These are phyloP conservation scores for Argopecten irradians DNA, from an alignment of 1,140 invertebrate species.

Conservation along the genomic window DNA sequence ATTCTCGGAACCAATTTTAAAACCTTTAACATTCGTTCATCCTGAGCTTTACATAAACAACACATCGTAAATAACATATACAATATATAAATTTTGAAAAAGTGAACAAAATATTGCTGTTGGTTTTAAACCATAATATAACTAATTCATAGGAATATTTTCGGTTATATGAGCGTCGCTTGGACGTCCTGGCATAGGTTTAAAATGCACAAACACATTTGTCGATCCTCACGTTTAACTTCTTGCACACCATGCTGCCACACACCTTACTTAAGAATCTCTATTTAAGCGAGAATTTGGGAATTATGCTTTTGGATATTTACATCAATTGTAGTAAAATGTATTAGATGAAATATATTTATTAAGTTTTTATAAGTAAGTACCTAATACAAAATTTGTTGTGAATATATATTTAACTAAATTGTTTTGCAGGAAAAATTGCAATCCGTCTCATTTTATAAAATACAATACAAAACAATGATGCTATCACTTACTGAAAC, in stretches of 20 bases:
- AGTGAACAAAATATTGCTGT: conserved; percentile 15
- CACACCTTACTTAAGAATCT: no score
- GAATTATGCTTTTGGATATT: no score
- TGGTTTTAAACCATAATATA: background rate
- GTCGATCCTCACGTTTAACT: background rate
- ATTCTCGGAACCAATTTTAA: background rate
- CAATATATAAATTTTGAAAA: background rate
- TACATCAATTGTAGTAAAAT: no score
- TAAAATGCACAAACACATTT: background rate
- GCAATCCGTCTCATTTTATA: no score
- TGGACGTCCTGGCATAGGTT: background rate
- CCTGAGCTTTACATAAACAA: background rate
- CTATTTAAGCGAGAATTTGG: no score
- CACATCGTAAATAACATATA: background rate
- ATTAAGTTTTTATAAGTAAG: no score
- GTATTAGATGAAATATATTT: no score
- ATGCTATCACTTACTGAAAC: no score
- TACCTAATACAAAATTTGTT: no score
- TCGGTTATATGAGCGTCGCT: background rate
- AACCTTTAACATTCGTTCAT: background rate
- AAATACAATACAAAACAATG: no score
- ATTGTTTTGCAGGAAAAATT: no score
- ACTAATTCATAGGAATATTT: background rate
- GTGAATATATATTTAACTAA: no score
- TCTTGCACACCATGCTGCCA: background rate